Percentiles rank a stretch among this genome's conserved stretches.
Conservation (phyloP, 1,140 invertebrate species). For the Rhyacophila brunnea region DNA sequence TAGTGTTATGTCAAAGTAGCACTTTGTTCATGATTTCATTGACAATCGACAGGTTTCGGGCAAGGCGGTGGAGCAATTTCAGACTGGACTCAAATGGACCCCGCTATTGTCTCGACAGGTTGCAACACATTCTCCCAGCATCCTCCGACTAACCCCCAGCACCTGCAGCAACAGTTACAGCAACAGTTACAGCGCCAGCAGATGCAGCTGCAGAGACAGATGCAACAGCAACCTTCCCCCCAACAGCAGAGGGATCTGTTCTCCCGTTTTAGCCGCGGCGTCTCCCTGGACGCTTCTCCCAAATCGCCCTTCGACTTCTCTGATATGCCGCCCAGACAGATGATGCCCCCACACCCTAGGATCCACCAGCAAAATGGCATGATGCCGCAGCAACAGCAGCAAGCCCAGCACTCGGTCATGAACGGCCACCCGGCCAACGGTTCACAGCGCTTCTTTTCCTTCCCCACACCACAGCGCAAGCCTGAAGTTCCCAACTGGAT, state of each 20-base stretch:
- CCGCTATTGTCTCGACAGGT: slow-evolving; percentile 76
- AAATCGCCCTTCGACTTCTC: slow-evolving; percentile 18
- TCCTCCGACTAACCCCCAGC: slow-evolving; percentile 26
- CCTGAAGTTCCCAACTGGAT: slow-evolving; percentile 3
- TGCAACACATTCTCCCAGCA: slow-evolving; percentile 36
- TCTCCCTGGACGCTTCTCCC: slow-evolving; percentile 7
- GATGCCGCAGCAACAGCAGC: slow-evolving; percentile 45
- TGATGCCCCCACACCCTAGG: slow-evolving; percentile 40
- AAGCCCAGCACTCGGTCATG: slow-evolving; percentile 11
- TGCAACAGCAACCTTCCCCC: neutral
- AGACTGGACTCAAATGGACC: slow-evolving; percentile 84
- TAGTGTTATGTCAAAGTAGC: neutral
- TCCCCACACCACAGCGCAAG: slow-evolving; percentile 6
- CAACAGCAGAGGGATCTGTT: slow-evolving; percentile 10
- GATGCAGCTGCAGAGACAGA: slow-evolving; percentile 6
- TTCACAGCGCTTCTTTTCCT: slow-evolving; percentile 35
- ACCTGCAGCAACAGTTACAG: slow-evolving; percentile 34
- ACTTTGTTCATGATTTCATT: slow-evolving; percentile 2
- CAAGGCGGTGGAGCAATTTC: slow-evolving; percentile 38
- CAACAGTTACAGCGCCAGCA: slow-evolving; percentile 31
- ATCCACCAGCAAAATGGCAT: slow-evolving; percentile 41
- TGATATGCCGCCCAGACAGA: slow-evolving; percentile 30
- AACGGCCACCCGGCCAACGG: slow-evolving; percentile 25
- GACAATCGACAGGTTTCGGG: slow-evolving; percentile 4
- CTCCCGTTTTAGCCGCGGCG: slow-evolving; percentile 15